A percentile compares a stretch with the other conserved stretches of the same genome.
Evolutionary conservation across 2,797 vertebrate species (phyloP).

Genomic region (Poecile montanus): DNA sequence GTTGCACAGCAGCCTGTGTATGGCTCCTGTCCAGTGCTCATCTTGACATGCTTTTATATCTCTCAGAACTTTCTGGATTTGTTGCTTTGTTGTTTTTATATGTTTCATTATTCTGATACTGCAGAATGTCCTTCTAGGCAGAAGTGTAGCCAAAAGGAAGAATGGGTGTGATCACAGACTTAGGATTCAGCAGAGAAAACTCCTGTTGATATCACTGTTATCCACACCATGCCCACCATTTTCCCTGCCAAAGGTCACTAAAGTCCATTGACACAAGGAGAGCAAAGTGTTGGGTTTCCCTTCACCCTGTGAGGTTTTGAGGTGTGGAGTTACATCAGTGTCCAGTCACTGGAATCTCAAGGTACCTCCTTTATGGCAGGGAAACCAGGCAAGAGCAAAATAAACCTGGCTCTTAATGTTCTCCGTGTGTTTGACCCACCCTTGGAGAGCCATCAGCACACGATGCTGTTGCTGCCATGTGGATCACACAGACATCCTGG

Average conservation of each 20-base stretch:
- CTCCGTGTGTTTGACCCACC: background rate
- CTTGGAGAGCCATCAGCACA: background rate
- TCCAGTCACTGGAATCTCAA: background rate
- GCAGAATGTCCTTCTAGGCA: background rate
- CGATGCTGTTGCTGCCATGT: accelerated
- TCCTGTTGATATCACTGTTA: background rate
- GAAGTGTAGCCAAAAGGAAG: background rate
- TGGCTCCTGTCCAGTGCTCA: background rate
- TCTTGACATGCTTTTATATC: background rate
- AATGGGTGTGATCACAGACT: background rate
- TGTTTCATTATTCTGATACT: background rate
- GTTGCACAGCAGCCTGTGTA: background rate
- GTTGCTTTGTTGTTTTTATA: background rate
- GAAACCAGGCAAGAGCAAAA: background rate
- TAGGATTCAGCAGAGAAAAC: background rate
- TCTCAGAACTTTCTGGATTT: background rate
- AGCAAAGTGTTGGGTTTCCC: background rate
- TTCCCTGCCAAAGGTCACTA: background rate
- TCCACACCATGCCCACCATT: background rate
- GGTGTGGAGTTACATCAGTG: background rate
- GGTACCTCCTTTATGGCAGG: background rate
- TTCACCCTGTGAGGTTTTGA: background rate
- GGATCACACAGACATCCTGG: background rate
- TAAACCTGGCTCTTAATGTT: background rate
- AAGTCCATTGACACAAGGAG: background rate